phyloP scores from a whole-genome alignment of 2,888 invertebrate genomes.

The Amiota minor region DNA sequence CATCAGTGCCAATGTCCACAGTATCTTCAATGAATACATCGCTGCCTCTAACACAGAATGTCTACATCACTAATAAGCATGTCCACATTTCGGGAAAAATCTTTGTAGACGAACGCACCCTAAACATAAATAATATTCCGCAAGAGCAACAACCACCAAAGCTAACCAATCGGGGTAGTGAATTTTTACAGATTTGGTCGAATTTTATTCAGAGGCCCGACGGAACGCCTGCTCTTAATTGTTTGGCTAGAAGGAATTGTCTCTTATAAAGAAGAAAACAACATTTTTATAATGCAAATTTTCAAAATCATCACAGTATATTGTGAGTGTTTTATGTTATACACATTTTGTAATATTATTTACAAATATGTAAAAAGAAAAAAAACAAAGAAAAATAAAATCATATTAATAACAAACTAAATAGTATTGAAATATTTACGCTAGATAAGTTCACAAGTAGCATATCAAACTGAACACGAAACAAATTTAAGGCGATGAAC shows the following conservation, averaged over 20 bases:
- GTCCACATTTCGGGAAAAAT: slow-evolving; percentile 48
- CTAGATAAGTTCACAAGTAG: too few species aligned
- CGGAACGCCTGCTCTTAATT: slow-evolving; percentile 40
- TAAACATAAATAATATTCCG: slow-evolving; percentile 28
- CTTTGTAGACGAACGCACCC: slow-evolving; percentile 22
- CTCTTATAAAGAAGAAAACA: neutral
- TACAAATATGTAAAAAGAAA: too few species aligned
- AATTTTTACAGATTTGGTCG: slow-evolving; percentile 52
- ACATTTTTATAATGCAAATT: too few species aligned
- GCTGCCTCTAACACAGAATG: slow-evolving; percentile 33
- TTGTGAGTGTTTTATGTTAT: too few species aligned
- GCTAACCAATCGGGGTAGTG: slow-evolving; percentile 39
- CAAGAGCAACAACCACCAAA: slow-evolving; percentile 1
- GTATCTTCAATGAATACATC: neutral
- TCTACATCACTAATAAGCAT: slow-evolving; percentile 51
- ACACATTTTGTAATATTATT: too few species aligned
- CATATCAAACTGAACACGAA: too few species aligned
- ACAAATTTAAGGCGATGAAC: too few species aligned
- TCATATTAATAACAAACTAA: too few species aligned
- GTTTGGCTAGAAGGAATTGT: slow-evolving; percentile 37
- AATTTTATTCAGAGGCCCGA: slow-evolving; percentile 42
- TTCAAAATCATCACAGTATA: too few species aligned
- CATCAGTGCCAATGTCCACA: neutral
- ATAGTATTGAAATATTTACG: too few species aligned
- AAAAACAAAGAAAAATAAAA: neutral